Base-by-base conservation (phyloP, 2,113 vertebrate genomes). In the Picathartes gymnocephalus region DNA sequence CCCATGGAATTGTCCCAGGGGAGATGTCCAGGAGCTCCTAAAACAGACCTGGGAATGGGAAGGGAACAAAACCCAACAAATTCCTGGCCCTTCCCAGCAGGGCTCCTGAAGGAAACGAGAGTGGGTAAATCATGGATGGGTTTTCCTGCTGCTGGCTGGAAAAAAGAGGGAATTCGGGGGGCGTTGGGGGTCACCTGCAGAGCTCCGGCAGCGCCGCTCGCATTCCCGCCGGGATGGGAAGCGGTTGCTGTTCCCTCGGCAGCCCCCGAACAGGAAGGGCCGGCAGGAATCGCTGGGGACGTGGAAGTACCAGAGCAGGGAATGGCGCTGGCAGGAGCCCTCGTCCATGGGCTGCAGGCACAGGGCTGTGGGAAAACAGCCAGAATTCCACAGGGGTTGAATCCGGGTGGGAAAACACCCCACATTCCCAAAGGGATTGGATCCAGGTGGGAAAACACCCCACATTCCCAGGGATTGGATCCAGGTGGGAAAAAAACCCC, bases 231-330 rank as follows among this genome's bases (percentile, higher is more conserved):
- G 97, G 15, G 98, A 98, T 58, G 94, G n/a, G 66, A 99, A 99
- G 31, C 96, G 98, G 93, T 99, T 99, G 58, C 78, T 44, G 93
- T 98, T 99, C 61, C 99, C 99, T 4, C 58, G 98, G 44, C 99
- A 99, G 47, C 99, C 99, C 8, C 99, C 98, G 3, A 98, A 99
- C 45, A 99, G 72, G 73, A 99, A 99, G 3, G 99, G 99, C 39
- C 98, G 94, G 96, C 99, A 99, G 31, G 97, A 76, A 2, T 96
- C 92, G 0, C 95, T 96, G 45, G 39, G 78, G 5, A 7, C 13
- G 19, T 98, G 98, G 93, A 98, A 98, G 89, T 99, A 99, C 99
- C 99, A 99, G 90, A 98, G 97, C 90, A 99, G 97, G 10, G 86
- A 40, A 12, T 98, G 99, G 5, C 90, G 97, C 6, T 69, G 96